Base-by-base conservation (phyloP, 2,797 vertebrate genomes). In the Coendou prehensilis region DNA sequence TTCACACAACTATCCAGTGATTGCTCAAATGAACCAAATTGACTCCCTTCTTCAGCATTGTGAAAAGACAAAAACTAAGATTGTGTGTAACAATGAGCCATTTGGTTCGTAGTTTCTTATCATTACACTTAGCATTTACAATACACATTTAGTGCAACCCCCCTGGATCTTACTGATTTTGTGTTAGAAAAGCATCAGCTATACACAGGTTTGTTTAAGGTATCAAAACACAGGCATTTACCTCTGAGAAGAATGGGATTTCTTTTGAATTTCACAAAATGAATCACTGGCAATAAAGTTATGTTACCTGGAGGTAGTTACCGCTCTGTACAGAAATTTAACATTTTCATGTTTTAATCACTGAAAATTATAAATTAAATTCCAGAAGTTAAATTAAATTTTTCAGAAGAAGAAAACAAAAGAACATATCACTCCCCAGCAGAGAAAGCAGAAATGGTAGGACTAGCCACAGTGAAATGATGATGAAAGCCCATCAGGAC, bases 61-160 rank as follows among this genome's bases (percentile, higher is more conserved):
- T 93, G 20, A 81, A 83, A 91, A 69, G 37, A 96, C 30, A 97
- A 95, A 94, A 89, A 73, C 57, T 81, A 86, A 95, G 33, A 94
- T 91, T 91, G 18, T 67, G 3, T 61, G 2, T 78, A 73, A 91
- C 69, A 93, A 33, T 96, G 89, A 96, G 71, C 18, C 41, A 78
- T 96, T 94, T 95, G 85, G 6, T 54, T 93, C 41, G n/a, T 67
- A 84, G 64, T 93, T 79, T 76, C 50, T 78, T 81, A 10, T 52
- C 56, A 85, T 96, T 54, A 63, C 5, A 69, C 17, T 78, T 91
- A 87, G 11, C 37, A 82, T 95, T 87, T 85, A 80, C 93, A 79
- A 47, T 20, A 87, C 22, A 80, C 17, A 79, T 54, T 86, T 57
- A 87, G 59, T 64, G 80, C 67, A 82, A 95, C 63, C 28, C 45